Evolutionary conservation across 2,113 vertebrate genomes (phyloP).

Genomic region (Psephotus haematonotus): DNA sequence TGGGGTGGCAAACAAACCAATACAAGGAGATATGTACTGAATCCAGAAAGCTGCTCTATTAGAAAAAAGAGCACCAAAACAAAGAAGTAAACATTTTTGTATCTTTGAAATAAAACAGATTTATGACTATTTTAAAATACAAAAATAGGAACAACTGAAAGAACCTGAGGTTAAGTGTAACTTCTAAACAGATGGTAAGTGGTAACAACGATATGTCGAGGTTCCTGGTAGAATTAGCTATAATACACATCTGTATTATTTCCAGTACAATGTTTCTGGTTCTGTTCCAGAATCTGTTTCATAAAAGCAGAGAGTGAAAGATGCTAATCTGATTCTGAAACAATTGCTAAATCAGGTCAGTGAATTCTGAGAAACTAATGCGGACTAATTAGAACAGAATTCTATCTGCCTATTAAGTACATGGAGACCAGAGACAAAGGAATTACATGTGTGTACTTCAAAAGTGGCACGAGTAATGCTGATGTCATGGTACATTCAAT

Average conservation of each 20-base stretch:
- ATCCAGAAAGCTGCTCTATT: background rate
- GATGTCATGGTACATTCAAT: background rate
- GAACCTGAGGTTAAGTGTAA: background rate
- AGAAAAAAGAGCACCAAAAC: background rate
- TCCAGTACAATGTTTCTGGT: background rate
- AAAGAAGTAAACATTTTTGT: background rate
- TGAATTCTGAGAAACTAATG: background rate
- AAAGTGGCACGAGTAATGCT: background rate
- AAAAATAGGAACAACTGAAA: background rate
- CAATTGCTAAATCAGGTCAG: background rate
- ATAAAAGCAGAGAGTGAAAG: background rate
- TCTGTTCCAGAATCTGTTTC: background rate
- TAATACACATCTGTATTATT: background rate
- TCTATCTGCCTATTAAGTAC: background rate
- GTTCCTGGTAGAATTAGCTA: background rate
- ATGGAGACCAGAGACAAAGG: background rate
- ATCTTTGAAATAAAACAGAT: background rate
- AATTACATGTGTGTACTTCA: background rate
- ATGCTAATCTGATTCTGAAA: background rate
- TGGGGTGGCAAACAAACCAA: background rate
- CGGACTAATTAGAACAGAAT: background rate
- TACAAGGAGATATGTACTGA: fast-evolving
- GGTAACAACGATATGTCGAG: background rate
- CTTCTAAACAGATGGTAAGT: background rate
- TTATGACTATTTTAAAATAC: background rate